A percentile compares a stretch with the other conserved stretches of the same genome.
Conservation (phyloP, 2,797 vertebrate species). For the Anguilla pacifica region DNA sequence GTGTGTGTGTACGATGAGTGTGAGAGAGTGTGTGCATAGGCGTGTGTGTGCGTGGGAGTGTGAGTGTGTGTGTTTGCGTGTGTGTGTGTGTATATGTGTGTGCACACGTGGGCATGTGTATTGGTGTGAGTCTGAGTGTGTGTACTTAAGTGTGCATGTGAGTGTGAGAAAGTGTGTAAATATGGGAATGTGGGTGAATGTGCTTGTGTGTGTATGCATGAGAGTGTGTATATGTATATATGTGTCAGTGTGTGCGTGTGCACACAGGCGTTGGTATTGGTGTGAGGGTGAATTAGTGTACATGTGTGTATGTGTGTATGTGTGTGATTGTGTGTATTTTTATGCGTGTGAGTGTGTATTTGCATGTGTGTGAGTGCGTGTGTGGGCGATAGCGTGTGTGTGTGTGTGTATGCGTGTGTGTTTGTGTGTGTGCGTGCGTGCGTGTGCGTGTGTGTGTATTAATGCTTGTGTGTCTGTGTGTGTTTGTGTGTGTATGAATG, state of each 20-base stretch:
- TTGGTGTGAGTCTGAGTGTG: background rate
- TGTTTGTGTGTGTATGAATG: background rate
- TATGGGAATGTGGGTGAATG: background rate
- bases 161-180: no score
- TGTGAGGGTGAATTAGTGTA: no score
- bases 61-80: no score
- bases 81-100: background rate
- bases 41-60: background rate
- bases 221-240: background rate
- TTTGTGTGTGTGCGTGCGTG: background rate
- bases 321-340: no score
- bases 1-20: background rate
- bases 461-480: background rate
- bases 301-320: no score
- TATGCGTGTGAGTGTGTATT: background rate
- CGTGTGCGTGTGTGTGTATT: background rate
- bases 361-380: background rate
- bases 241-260: background rate
- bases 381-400: background rate
- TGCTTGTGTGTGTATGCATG: background rate
- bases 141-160: background rate
- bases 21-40: no score
- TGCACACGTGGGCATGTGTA: background rate
- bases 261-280: no score
- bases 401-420: background rate